Conservation (phyloP, 2,113 vertebrate genomes). For the Austrofundulus limnaeus region DNA sequence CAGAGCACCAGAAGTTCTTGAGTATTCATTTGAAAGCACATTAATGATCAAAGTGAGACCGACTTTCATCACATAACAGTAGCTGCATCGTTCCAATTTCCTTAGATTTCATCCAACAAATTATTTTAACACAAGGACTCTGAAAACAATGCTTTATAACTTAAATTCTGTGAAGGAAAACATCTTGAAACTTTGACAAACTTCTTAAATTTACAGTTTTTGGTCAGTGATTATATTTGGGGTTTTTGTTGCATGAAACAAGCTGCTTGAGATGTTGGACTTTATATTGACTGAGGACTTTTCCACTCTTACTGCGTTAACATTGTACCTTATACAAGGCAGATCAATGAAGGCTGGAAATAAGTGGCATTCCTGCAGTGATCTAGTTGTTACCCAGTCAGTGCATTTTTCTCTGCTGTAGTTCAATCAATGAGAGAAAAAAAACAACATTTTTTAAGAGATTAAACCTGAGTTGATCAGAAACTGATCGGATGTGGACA, state of each 20-base stretch:
- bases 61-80: not conserved
- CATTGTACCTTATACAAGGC: not conserved
- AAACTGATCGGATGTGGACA: not conserved
- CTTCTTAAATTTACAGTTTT: not conserved
- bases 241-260: not conserved
- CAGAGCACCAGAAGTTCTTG: no score
- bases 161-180: conserved; percentile 5
- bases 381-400: not conserved
- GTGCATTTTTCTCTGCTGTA: not conserved
- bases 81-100: no score
- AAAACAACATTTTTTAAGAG: not conserved
- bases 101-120: not conserved
- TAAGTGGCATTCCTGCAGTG: not conserved
- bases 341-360: not conserved
- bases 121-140: not conserved
- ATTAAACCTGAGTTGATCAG: not conserved
- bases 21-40: no score
- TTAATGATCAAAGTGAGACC: not conserved
- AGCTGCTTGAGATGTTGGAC: not conserved
- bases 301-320: not conserved
- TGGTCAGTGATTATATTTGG: not conserved
- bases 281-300: not conserved
- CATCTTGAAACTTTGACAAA: conserved; percentile 7
- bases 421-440: not conserved
- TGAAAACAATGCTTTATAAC: conserved; percentile 13